Evolutionary conservation across 2,797 vertebrate species (phyloP).

Genomic region (Accipiter fasciatus): DNA sequence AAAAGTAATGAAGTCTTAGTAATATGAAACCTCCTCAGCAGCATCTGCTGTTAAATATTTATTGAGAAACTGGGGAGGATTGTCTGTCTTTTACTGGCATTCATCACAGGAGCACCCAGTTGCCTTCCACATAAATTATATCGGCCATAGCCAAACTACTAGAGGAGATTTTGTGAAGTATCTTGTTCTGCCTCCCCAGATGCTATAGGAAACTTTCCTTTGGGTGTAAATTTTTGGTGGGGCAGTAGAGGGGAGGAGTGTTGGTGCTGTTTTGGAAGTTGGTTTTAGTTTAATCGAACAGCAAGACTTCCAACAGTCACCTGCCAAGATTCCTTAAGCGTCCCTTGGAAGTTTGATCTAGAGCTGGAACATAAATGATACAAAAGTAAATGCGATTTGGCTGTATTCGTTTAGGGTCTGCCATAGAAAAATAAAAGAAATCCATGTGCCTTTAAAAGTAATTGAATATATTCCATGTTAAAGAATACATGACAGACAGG

Average conservation of each 20-base stretch:
- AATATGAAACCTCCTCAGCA: not conserved
- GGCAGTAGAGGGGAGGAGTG: not conserved
- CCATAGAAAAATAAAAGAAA: not conserved
- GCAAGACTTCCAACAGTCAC: not conserved
- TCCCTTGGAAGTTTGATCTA: not conserved
- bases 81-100: not conserved
- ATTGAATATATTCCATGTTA: not conserved
- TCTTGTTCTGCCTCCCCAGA: not conserved
- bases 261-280: not conserved
- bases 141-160: not conserved
- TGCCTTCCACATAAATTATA: not conserved
- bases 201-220: not conserved
- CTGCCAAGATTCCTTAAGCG: not conserved
- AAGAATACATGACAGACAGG: not conserved
- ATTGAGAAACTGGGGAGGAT: not conserved
- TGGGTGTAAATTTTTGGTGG: not conserved
- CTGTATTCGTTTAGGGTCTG: not conserved
- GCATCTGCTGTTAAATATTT: conserved; percentile 41
- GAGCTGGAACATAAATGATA: not conserved
- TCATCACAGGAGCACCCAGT: not conserved
- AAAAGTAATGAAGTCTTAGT: conserved; percentile 24
- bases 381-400: not conserved
- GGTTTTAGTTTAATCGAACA: not conserved
- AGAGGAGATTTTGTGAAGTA: not conserved
- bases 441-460: not conserved